phyloP scores from a whole-genome alignment of 2,797 vertebrate species.

The Acipenser oxyrinchus region DNA sequence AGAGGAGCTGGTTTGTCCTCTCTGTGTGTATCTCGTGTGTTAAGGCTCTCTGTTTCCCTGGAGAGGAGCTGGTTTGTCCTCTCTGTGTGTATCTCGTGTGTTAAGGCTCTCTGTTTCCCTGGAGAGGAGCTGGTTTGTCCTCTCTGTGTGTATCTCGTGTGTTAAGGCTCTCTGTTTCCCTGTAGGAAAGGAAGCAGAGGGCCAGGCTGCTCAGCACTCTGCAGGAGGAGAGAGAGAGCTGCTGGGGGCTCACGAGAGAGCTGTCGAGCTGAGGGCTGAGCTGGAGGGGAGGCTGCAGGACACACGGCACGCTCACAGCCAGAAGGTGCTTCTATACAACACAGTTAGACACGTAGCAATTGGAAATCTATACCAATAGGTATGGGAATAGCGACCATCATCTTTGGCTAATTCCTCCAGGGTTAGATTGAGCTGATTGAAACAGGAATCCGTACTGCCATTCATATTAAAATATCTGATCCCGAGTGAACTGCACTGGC shows the following conservation, averaged over 20 bases:
- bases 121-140: constrained; percentile 34
- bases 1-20: no score
- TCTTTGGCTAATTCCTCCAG: no score
- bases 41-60: no score
- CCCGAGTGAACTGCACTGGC: no score
- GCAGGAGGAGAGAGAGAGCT: constrained; percentile 53
- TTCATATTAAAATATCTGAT: no score
- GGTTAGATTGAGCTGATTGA: no score
- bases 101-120: neutral
- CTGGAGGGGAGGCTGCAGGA: constrained; percentile 47
- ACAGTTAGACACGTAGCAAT: neutral
- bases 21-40: constrained; percentile 12
- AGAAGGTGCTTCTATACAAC: constrained; percentile 48
- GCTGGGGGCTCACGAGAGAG: constrained; percentile 48
- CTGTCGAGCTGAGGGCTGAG: constrained; percentile 51
- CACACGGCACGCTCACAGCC: constrained; percentile 37
- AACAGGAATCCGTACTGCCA: no score
- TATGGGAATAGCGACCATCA: neutral
- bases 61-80: no score
- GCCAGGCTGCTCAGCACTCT: constrained; percentile 46
- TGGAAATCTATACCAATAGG: neutral
- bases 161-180: neutral
- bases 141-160: constrained; percentile 9
- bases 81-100: no score
- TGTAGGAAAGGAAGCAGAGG: constrained; percentile 62